Conservation (phyloP, 2,797 vertebrate species). For the Chaetodon trifasciatus region DNA sequence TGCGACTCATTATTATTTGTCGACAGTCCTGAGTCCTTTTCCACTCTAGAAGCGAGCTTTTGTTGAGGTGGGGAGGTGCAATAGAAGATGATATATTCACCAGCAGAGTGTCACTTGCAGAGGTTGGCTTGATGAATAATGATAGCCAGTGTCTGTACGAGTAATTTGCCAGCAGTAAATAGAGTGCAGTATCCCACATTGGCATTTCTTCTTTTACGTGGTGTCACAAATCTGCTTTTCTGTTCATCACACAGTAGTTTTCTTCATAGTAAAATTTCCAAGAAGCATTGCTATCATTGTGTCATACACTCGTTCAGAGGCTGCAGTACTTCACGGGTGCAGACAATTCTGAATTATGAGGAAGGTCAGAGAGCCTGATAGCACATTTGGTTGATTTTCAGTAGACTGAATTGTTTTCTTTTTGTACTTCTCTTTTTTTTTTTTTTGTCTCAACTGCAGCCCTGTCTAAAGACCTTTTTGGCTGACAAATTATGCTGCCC, state of each 20-base stretch:
- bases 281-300: neutral
- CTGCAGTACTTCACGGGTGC: neutral
- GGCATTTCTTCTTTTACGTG: neutral
- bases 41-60: constrained; percentile 9
- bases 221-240: constrained; percentile 28
- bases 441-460: neutral
- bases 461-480: constrained; percentile 1
- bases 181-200: constrained; percentile 23
- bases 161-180: constrained; percentile 34
- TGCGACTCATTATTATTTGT: neutral
- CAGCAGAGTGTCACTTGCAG: constrained; percentile 30
- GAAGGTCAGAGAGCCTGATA: neutral
- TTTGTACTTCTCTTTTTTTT: constrained; percentile 1
- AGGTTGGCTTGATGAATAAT: constrained; percentile 48
- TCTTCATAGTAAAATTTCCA: constrained; percentile 1
- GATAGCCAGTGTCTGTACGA: constrained; percentile 34
- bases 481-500: constrained; percentile 18
- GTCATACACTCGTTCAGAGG: neutral
- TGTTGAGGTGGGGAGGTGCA: constrained; percentile 9
- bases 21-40: constrained; percentile 21
- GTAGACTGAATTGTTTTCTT: neutral
- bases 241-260: neutral
- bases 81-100: constrained; percentile 35
- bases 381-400: neutral
- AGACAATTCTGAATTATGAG: neutral